Evolutionary conservation across 1,140 invertebrate species (phyloP), one percentile per base, ranked within the genome.

Genomic region (Carcinoscorpius rotundicauda): DNA sequence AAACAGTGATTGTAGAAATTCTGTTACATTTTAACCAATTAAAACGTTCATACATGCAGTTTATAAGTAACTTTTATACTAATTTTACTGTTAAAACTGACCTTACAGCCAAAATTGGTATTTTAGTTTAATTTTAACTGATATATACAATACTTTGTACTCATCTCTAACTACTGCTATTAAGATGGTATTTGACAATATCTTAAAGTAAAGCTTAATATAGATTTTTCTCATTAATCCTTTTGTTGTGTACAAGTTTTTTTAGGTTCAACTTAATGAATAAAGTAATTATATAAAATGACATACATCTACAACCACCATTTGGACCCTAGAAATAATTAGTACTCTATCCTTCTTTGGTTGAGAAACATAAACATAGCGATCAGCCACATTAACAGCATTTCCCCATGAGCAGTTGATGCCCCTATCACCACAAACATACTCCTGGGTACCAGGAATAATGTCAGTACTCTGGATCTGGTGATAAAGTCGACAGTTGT

Each of bases 311-410:
- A 71, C 66, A 49, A 69, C 74, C 10, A 77, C 74, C 49, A 86
- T 86, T 72, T 87, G 85, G 62, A 84, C 79, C 69, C 84, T 84
- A 65, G 84, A 86, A 67, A 87, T 86, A 51, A 89, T 84, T 6
- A 90, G 76, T 56, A 89, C 80, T 58, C 86, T 77, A 75, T 87
- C 85, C 68, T 85, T 81, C 48, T 80, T 79, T 8, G 88, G 88
- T 74, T 90, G 88, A 4, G 83, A 84, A 10, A 85, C 85, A 72
- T 89, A 90, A 4, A 90, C 82, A 72, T 87, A 89, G 61, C 82
- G 79, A 72, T 86, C 83, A 52, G 82, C 84, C 4, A 89, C 85
- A 69, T 86, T 86, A 59, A 88, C 84, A 11, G 87, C 85, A 11
- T 82, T 78, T 4, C 88, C 87, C 88, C 88, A 90, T 10, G 81